Evolutionary conservation across 1,140 invertebrate species (phyloP), one percentile per base, ranked within the genome.

Genomic region (Prorops nasuta): DNA sequence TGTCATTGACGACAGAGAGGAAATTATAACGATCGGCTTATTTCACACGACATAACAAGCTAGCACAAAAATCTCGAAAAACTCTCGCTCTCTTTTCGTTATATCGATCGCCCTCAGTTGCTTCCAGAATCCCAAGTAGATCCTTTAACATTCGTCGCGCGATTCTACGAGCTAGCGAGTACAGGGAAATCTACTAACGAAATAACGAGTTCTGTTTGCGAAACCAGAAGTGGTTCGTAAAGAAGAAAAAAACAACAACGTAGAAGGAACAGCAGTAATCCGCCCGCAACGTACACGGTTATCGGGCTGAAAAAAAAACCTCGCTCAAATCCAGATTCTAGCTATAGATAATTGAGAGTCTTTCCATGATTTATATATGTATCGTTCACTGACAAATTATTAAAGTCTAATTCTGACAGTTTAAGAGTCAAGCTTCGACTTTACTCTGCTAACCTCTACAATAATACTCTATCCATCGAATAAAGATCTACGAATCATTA

Each of bases 171-270:
- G 22, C 49, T 22, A 18, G 35, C 45, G 24, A 4, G 24, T 21
- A 21, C 46, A 44, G 42, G 55, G 34, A 58, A 51, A 45, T 44
- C 43, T 34, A 36, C 22, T 54, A 49, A 54, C 51, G 51, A 54
- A 54, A 49, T 54, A 54, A 54, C 47, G 47, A 54, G 51, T 54
- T 50, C 28, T 50, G 24, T 28, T 51, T 51, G 49, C 49, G 49
- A 51, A 51, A 51, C 20, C 44, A 34, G 43, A 47, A 47, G 28
- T 51, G 34, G 19, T 20, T 15, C 20, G 45, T 39, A 51, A 38
- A 47, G 22, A 35, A 32, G 31, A 3, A 14, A 47, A 51, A 47
- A 47, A 6, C 24, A 4, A 10, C 10, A 28, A 28, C 24, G 24
- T 10, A n/a, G n/a, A n/a, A n/a, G n/a, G n/a, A n/a, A n/a, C 4